Conservation (phyloP, 1,140 invertebrate genomes). For the Acromyrmex charruanus region DNA sequence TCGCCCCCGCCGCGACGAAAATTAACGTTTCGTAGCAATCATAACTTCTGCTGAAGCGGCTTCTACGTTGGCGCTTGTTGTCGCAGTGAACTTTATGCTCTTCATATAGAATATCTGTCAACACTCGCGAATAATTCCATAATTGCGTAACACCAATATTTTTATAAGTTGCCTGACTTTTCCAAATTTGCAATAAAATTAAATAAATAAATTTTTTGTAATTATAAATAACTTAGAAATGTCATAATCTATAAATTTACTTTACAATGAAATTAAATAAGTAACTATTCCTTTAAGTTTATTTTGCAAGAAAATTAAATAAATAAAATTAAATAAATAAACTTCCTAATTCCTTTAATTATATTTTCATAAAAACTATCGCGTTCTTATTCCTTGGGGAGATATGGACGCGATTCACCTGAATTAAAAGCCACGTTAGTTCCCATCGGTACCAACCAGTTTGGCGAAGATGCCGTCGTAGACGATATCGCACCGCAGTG, state of each 20-base stretch:
- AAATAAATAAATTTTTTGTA: not conserved
- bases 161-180: conserved; percentile 12
- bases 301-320: no score
- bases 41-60: conserved; percentile 58
- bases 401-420: not conserved
- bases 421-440: conserved; percentile 61
- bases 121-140: conserved; percentile 6
- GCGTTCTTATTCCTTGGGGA: not conserved
- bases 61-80: conserved; percentile 30
- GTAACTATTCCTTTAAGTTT: no score
- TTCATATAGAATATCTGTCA: not conserved
- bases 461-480: conserved; percentile 54
- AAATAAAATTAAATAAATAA: no score
- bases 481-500: conserved; percentile 65
- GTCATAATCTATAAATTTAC: no score
- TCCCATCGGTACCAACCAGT: conserved; percentile 59
- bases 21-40: conserved; percentile 44
- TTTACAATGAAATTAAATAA: no score
- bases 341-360: not conserved
- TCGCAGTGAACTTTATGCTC: conserved; percentile 19
- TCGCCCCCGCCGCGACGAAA: conserved; percentile 46
- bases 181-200: not conserved
- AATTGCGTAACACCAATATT: not conserved
- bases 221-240: no score
- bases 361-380: not conserved